Evolutionary conservation across 2,888 invertebrate genomes (phyloP).

Genomic region (Volucella zonaria): DNA sequence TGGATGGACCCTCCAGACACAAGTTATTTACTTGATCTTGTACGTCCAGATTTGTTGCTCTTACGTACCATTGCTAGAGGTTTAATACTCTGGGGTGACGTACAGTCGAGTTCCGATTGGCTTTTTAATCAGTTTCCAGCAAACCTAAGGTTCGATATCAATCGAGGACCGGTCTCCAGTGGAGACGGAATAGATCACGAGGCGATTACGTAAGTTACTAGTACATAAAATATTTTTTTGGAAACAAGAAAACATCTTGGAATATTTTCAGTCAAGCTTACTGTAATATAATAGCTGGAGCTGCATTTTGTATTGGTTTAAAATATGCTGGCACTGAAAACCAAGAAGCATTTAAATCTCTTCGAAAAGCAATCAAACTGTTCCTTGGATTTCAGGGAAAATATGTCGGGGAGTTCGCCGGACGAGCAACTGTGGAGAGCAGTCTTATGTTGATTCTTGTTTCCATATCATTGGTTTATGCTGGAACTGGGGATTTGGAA

Average conservation of each 20-base stretch:
- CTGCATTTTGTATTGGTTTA: slow-evolving; percentile 95
- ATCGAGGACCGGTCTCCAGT: slow-evolving; percentile 88
- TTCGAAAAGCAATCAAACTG: slow-evolving; percentile 82
- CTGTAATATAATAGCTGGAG: slow-evolving; percentile 97
- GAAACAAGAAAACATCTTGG: slow-evolving; percentile 27
- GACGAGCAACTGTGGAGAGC: slow-evolving; percentile 94
- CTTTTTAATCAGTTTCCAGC: slow-evolving; percentile 91
- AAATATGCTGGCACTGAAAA: slow-evolving; percentile 96
- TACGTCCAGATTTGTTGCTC: slow-evolving; percentile 94
- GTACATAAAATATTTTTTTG: background rate
- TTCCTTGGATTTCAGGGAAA: slow-evolving; percentile 84
- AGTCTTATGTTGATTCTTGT: slow-evolving; percentile 92
- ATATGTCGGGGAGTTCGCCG: slow-evolving; percentile 93
- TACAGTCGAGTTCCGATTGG: slow-evolving; percentile 92
- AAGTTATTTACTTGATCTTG: slow-evolving; percentile 94
- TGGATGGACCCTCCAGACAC: slow-evolving; percentile 96
- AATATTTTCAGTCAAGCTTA: slow-evolving; percentile 91
- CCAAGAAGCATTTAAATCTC: slow-evolving; percentile 89
- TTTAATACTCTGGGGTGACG: slow-evolving; percentile 93
- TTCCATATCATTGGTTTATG: slow-evolving; percentile 90
- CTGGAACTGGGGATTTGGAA: slow-evolving; percentile 94
- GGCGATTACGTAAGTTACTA: slow-evolving; percentile 93
- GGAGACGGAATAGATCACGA: slow-evolving; percentile 91
- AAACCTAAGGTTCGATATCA: slow-evolving; percentile 89
- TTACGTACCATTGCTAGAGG: slow-evolving; percentile 91